Conservation (phyloP, 2,113 vertebrate genomes). For the Lampris megalopsis region DNA sequence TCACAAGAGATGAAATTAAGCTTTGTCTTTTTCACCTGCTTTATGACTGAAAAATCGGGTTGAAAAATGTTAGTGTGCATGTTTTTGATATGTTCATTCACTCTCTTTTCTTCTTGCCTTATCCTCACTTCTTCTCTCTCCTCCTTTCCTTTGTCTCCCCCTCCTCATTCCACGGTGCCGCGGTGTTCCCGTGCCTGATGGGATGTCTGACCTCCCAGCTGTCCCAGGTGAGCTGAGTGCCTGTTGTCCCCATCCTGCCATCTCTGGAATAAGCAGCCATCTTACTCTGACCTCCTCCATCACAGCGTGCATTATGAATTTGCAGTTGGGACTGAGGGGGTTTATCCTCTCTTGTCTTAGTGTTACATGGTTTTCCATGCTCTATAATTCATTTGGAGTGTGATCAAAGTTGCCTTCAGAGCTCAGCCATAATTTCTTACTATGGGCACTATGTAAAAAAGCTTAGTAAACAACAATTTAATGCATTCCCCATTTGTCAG, state of each 20-base stretch:
- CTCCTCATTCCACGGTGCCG: not conserved
- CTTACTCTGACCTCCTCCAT: not conserved
- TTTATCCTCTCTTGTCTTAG: slow-evolving; percentile 22
- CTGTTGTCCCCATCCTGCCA: slow-evolving; percentile 2
- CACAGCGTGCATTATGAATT: not conserved
- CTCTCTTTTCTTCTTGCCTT: slow-evolving; percentile 4
- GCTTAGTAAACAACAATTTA: slow-evolving; percentile 12
- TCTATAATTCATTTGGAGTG: slow-evolving; percentile 66
- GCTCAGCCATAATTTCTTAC: not conserved
- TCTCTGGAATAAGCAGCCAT: slow-evolving; percentile 6
- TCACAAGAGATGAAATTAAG: too few species aligned
- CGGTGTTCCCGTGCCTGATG: slow-evolving; percentile 44
- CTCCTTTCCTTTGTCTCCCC: not conserved
- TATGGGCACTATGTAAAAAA: not conserved
- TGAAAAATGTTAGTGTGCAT: not conserved
- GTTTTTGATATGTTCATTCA: not conserved
- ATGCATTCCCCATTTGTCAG: not conserved
- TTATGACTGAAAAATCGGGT: not conserved
- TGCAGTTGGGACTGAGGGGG: slow-evolving; percentile 14
- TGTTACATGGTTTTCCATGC: slow-evolving; percentile 23
- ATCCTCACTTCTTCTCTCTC: slow-evolving; percentile 10
- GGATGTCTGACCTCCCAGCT: slow-evolving; percentile 65
- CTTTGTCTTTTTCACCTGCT: too few species aligned
- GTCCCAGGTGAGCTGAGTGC: slow-evolving; percentile 71
- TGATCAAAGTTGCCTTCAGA: slow-evolving; percentile 64